phyloP scores from a whole-genome alignment of 2,113 vertebrate genomes.

The Columba livia region DNA sequence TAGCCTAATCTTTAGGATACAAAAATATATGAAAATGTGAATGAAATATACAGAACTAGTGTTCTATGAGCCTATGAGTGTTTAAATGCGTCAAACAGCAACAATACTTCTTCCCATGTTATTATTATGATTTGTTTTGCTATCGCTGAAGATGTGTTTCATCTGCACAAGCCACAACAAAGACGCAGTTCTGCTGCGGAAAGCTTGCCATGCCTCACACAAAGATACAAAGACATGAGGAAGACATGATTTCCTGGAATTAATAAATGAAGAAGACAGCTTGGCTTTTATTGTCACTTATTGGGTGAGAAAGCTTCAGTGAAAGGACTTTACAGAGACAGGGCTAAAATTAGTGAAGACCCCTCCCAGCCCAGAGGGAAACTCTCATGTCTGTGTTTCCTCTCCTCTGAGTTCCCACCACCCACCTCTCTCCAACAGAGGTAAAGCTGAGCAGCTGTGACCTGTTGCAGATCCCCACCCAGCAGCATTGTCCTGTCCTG shows the following conservation, averaged over 20 bases:
- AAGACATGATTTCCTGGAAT: neutral
- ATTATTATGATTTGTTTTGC: neutral
- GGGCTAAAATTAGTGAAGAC: neutral
- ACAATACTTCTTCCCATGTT: neutral
- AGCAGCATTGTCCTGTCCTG: neutral
- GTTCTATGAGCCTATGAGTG: neutral
- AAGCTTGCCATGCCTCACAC: neutral
- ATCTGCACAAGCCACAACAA: neutral
- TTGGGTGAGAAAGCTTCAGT: neutral
- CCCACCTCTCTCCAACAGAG: neutral
- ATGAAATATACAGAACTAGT: neutral
- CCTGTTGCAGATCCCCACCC: neutral
- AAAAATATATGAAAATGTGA: neutral
- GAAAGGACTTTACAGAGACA: neutral
- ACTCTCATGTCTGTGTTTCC: neutral
- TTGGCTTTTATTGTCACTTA: neutral
- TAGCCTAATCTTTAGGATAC: neutral
- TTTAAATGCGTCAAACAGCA: neutral
- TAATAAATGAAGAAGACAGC: neutral
- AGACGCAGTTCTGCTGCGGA: neutral
- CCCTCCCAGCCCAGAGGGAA: neutral
- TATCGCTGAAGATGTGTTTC: neutral
- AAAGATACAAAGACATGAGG: neutral
- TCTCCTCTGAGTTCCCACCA: neutral
- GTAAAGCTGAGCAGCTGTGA: neutral